Evolutionary conservation across 2,888 invertebrate genomes (phyloP), one percentile per base, ranked within the genome.

Genomic region (Tenthredo distinguenda): DNA sequence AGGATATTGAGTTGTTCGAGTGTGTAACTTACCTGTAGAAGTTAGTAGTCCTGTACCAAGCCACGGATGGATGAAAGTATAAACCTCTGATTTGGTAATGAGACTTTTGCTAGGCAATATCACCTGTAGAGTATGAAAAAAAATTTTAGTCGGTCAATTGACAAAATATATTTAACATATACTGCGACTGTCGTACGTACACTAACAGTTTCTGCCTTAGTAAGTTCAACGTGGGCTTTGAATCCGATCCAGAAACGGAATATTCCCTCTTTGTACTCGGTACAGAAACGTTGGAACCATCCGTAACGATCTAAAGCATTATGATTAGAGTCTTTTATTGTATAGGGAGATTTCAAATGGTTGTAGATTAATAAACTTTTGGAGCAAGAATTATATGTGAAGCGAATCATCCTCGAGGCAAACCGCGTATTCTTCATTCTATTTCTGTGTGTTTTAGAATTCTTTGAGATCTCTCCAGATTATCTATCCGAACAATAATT

Each of bases 11-110:
- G 10, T 0, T 26, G 5, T 21, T 21, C n/a, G 10, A 62, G 9
- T 62, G 21, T 21, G n/a, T 76, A 21, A 85, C 85, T 85, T 87
- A 91, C 94, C 95, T 34, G 90, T 90, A 58, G 94, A 93, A 21
- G 94, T 94, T 0, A 95, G 89, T 0, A 95, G 90, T 0, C 95
- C 95, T 6, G 92, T 88, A 1, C 94, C 95, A 65, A 95, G 90
- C 95, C 95, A 95, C 1, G 94, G 93, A 86, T 91, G 90, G 0
- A 95, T 77, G 68, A 92, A 90, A 0, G 93, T 88, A 86, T 95
- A 95, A 0, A 91, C 87, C 5, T 88, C 87, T 0, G 94, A 93
- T 88, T 95, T 95, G 31, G 92, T 91, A 4, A 95, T 93, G 81
- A 94, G 91, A n/a, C 91, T 93, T 4, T 92, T 94, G 86, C 94